Conservation (phyloP, 1,140 invertebrate species). For the Diachasmimorpha longicaudata region DNA sequence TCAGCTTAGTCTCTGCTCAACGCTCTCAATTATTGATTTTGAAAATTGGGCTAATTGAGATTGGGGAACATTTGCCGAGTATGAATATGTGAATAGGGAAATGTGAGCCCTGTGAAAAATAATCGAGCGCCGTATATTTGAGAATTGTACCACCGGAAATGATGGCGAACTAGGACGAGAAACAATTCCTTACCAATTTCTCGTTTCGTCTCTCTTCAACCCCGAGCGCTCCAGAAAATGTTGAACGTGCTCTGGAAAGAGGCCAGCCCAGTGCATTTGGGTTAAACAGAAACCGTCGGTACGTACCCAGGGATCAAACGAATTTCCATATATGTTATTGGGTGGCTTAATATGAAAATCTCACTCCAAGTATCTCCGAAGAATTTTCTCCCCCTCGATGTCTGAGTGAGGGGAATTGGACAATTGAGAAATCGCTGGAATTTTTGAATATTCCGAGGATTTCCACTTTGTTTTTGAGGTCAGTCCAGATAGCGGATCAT, state of each 20-base stretch:
- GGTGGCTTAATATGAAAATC: neutral
- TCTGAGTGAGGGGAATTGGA: neutral
- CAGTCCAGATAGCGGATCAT: neutral
- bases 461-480: neutral
- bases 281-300: conserved; percentile 32
- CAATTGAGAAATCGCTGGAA: neutral
- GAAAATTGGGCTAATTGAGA: neutral
- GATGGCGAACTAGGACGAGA: conserved; percentile 20
- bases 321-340: neutral
- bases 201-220: conserved; percentile 6
- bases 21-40: neutral
- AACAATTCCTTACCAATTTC: conserved; percentile 30
- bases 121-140: neutral
- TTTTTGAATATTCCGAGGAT: neutral
- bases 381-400: neutral
- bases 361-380: neutral
- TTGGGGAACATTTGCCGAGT: neutral
- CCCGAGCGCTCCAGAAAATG: conserved; percentile 21
- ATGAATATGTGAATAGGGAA: neutral
- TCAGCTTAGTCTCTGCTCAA: too few relatives aligned
- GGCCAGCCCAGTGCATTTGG: conserved; percentile 35
- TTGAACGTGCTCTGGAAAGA: conserved; percentile 32
- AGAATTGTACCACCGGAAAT: neutral
- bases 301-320: neutral
- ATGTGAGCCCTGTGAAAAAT: neutral